Base-by-base conservation (phyloP, 2,113 vertebrate species). In the Xenus cinereus region DNA sequence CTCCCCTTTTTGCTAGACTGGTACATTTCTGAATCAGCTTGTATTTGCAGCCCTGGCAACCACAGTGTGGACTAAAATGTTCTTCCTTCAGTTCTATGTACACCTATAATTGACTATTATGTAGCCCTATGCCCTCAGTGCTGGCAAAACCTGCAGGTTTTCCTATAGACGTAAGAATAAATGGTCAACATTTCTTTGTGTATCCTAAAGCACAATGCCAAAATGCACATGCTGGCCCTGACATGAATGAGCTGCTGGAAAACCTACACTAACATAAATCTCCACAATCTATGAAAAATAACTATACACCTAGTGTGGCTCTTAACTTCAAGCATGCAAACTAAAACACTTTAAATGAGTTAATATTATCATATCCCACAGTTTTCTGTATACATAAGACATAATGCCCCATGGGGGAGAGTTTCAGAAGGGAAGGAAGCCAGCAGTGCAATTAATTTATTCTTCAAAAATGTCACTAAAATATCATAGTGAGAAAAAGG, bases 391-490 rank as follows among this genome's bases (percentile, higher is more conserved):
- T 67, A 43, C 26, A 51, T 56, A 76, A 78, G 43, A 60, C 19
- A 71, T 51, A 74, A 82, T 60, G 18, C 30, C 45, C 53, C 60
- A 54, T 78, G 23, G 39, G 69, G 28, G 12, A 76, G 32, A 84
- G 16, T 57, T 95, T 75, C 57, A 84, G 48, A 90, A 81, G 23
- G 30, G 27, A 88, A 88, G 53, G 33, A 91, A 96, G 24, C 32
- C 69, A 87, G 27, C 51, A 82, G 22, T 32, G 57, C 59, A 91
- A 60, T 82, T 92, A 87, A 75, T 78, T 93, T 76, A 54, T 84
- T 87, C 87, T 87, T 95, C 0, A 79, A 84, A 97, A 93, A 95
- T 91, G 74, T 82, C 91, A 87, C 66, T 66, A 64, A 92, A 92
- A 92, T 79, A 73, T 75, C 83, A 87, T 41, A 46, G 28, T 66